A percentile compares a stretch with the other conserved stretches of the same genome.
phyloP scores from a whole-genome alignment of 2,888 invertebrate genomes.

The Lobophora halterata region DNA sequence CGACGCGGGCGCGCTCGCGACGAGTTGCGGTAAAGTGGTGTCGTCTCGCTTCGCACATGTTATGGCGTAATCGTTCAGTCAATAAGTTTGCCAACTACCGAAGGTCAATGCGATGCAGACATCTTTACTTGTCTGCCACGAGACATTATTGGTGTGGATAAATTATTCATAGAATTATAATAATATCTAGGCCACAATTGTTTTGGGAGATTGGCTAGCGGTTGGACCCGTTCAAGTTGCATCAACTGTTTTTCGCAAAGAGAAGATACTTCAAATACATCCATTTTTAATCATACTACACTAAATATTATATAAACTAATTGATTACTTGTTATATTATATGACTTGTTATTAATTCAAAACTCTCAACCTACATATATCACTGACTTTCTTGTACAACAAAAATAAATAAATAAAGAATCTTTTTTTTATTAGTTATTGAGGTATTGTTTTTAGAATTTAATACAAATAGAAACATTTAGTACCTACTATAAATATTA shows the following conservation, averaged over 20 bases:
- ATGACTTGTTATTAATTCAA: no score
- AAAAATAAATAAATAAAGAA: no score
- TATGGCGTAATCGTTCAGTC: conserved; percentile 72
- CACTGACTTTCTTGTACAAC: no score
- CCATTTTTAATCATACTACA: no score
- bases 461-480: no score
- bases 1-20: conserved; percentile 60
- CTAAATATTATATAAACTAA: no score
- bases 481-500: no score
- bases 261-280: no score
- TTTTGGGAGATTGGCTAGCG: conserved; percentile 41
- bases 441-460: no score
- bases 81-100: conserved; percentile 74
- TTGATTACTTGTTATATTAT: no score
- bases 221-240: conserved; percentile 9
- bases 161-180: conserved; percentile 62
- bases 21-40: conserved; percentile 53
- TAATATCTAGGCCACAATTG: conserved; percentile 60
- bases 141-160: conserved; percentile 45
- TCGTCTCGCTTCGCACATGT: conserved; percentile 51
- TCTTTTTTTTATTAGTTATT: no score
- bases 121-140: conserved; percentile 61
- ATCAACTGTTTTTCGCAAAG: neutral
- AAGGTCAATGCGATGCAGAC: conserved; percentile 73
- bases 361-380: no score